Evolutionary conservation across 2,888 invertebrate genomes (phyloP), one percentile per base, ranked within the genome.

Genomic region (Priocnemis perturbator): DNA sequence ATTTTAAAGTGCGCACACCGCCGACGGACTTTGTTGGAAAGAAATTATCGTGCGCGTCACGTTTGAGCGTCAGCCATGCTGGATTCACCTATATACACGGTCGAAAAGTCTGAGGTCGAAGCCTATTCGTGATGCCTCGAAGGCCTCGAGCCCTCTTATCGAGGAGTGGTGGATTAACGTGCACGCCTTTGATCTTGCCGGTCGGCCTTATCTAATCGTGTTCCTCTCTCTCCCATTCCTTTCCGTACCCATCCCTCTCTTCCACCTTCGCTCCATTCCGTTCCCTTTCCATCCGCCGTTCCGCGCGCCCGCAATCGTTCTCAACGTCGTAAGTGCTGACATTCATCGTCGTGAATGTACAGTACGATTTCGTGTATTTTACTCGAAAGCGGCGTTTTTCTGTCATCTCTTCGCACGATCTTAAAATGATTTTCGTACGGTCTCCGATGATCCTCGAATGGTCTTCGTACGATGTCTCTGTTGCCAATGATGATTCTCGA

Each of bases 141-240:
- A 86, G 86, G 83, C 82, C 83, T 85, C 83, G 77, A 83, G 81
- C 74, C 73, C 69, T 72, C 80, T 88, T 89, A 89, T 89, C 88
- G 88, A 86, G 83, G 86, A 87, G 87, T 84, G 86, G 84, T 85
- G 88, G 89, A 89, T 89, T 89, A 89, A 86, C 87, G 87, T 79
- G 84, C 83, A 82, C 79, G 82, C 83, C 87, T 89, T 89, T 89
- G 87, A 89, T 88, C 87, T 88, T 77, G 79, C 83, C 88, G 88
- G 83, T 82, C 70, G 69, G 81, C 79, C 88, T 88, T 89, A 89
- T 89, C 88, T 89, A 89, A 88, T 88, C 88, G 83, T 84, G 69
- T 78, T 60, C 65, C 73, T 72, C 78, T 79, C 79, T 76, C 73
- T 71, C 73, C 73, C 69, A 20, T 56, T 75, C 71, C 64, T 72